A percentile compares a stretch with the other conserved stretches of the same genome.
Evolutionary conservation across 37 sponge, comb jelly and placozoan genomes (phyloP).

Genomic region (Aphrocallistes beatrix): DNA sequence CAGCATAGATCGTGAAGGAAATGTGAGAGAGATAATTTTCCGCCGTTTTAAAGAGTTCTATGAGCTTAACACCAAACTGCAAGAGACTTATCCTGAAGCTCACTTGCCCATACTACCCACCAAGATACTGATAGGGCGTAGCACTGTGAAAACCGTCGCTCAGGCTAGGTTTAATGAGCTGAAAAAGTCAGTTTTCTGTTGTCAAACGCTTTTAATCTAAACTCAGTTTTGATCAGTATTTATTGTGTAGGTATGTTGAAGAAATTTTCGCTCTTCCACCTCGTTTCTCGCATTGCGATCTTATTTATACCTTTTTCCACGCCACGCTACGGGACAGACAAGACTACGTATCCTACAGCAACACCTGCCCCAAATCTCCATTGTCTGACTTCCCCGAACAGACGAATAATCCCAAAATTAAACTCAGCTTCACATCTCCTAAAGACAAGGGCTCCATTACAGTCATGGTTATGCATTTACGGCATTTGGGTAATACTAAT

Average conservation of each 20-base stretch:
- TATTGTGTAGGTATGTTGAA: neutral
- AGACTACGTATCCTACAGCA: conserved; percentile 29
- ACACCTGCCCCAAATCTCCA: neutral
- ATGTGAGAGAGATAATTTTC: conserved; percentile 25
- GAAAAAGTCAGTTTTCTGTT: neutral
- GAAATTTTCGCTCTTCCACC: neutral
- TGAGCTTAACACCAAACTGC: conserved; percentile 57
- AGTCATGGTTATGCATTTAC: neutral
- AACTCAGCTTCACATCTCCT: neutral
- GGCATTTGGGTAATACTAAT: neutral
- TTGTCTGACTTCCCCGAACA: neutral
- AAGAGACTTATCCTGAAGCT: conserved; percentile 34
- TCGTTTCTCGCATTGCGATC: conserved; percentile 30
- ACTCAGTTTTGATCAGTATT: neutral
- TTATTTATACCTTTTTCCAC: conserved; percentile 73
- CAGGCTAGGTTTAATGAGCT: neutral
- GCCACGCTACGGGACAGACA: conserved; percentile 62
- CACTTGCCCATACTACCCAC: conserved; percentile 49
- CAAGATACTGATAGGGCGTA: conserved; percentile 37
- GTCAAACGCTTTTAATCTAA: neutral
- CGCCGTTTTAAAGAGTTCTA: conserved; percentile 72
- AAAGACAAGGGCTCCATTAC: neutral
- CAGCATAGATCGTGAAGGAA: neutral
- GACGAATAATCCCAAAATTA: neutral
- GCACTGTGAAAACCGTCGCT: neutral